A percentile compares a stretch with the other conserved stretches of the same genome.
Conservation (phyloP, 2,113 vertebrate species). For the Esox niger region DNA sequence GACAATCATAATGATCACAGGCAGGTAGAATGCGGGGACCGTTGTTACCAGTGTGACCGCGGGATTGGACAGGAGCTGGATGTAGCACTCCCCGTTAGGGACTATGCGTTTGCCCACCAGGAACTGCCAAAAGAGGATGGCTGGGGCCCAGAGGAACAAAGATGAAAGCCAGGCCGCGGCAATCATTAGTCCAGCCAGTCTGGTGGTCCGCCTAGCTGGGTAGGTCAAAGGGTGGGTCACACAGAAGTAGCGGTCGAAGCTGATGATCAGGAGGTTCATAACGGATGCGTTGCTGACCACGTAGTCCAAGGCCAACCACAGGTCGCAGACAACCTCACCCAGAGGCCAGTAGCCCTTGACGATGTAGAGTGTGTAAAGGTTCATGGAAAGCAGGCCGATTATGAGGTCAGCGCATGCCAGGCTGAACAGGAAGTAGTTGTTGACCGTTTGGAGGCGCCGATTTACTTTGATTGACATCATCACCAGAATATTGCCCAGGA, state of each 20-base stretch:
- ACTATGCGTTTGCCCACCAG: slow-evolving; percentile 76
- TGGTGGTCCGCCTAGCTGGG: slow-evolving; percentile 78
- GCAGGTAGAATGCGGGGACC: slow-evolving; percentile 89
- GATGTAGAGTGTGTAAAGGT: slow-evolving; percentile 84
- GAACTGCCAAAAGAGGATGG: slow-evolving; percentile 92
- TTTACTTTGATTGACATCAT: slow-evolving; percentile 93
- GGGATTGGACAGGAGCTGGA: slow-evolving; percentile 86
- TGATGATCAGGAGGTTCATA: slow-evolving; percentile 92
- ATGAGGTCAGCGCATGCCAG: slow-evolving; percentile 87
- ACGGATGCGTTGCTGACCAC: slow-evolving; percentile 87
- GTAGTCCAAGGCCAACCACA: slow-evolving; percentile 90
- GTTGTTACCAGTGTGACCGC: slow-evolving; percentile 84
- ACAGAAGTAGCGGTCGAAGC: slow-evolving; percentile 92
- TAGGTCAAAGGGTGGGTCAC: slow-evolving; percentile 89
- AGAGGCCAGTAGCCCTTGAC: slow-evolving; percentile 87
- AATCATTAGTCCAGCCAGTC: slow-evolving; percentile 85
- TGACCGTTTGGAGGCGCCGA: slow-evolving; percentile 85
- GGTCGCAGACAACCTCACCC: slow-evolving; percentile 82
- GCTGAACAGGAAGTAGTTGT: slow-evolving; percentile 96
- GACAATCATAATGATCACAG: slow-evolving; percentile 85
- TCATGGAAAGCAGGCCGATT: slow-evolving; percentile 87
- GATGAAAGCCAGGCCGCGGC: slow-evolving; percentile 85
- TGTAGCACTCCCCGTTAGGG: slow-evolving; percentile 81
- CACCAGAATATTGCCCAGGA: slow-evolving; percentile 88
- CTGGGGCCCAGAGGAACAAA: slow-evolving; percentile 87